Base-by-base conservation (phyloP, 2,113 vertebrate species). In the Malurus melanocephalus region DNA sequence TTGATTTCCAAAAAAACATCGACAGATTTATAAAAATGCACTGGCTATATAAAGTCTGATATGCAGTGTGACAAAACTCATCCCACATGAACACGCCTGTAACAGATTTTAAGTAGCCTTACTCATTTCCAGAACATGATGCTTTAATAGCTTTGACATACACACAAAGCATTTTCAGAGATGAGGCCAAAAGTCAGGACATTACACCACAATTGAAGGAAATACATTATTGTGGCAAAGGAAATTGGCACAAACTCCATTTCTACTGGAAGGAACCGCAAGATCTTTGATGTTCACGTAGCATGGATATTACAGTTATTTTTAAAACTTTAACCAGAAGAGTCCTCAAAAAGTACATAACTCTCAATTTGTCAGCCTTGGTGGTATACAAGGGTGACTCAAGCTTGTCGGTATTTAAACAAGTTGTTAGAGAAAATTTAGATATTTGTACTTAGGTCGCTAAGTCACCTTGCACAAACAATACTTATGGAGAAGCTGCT, bases 151-250 rank as follows among this genome's bases (percentile, higher is more conserved):
- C 67, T 82, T 87, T 73, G 45, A 80, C 62, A 76, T 28, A 87
- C 6, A 72, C 49, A 87, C 40, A 71, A 79, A 87, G 45, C 40
- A 33, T 71, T 89, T 66, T 87, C n/a, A 82, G n/a, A 92, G 75
- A 85, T 42, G 87, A 91, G 93, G 89, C 67, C 52, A 95, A 66
- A 90, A 96, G 93, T 92, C 94, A 94, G 85, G 87, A 92, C 79
- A 83, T 11, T 66, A 72, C 56, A 82, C 85, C 91, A 94, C 91
- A 96, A 92, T 90, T 93, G 94, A 93, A 94, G 94, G 92, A 96
- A 96, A 93, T 75, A 66, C 66, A 66, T 78, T 90, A 91, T 91
- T 95, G 71, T 93, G 93, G 90, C 83, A 93, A 90, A 96, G 93
- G 90, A 95, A 96, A 91, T 72, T 48, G 93, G 68, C 84, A 46